Conservation (phyloP, 2,888 invertebrate species). For the Abrostola tripartita region DNA sequence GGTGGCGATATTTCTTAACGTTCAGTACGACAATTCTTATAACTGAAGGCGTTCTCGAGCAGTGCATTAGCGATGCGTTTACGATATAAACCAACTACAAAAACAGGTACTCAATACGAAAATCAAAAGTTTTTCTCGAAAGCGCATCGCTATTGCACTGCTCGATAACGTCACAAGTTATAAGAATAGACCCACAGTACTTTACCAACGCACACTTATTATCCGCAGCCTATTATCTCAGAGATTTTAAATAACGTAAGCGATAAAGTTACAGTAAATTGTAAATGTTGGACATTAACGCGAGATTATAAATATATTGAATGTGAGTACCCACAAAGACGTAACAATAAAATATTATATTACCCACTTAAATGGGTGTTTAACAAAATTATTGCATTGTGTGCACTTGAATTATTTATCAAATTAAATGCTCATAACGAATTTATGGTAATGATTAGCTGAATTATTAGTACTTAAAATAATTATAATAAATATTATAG, state of each 20-base stretch:
- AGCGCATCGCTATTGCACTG: too few species aligned
- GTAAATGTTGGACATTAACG: constrained; percentile 29
- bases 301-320: constrained; percentile 9
- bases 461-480: too few species aligned
- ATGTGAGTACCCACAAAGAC: constrained; percentile 23
- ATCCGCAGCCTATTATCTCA: constrained; percentile 16
- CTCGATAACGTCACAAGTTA: too few species aligned
- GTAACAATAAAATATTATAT: constrained; percentile 10
- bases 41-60: neutral
- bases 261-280: constrained; percentile 18
- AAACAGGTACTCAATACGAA: too few species aligned
- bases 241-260: constrained; percentile 18
- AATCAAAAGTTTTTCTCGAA: too few species aligned
- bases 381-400: too few species aligned
- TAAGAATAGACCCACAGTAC: neutral
- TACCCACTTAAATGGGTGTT: neutral
- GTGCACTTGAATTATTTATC: too few species aligned
- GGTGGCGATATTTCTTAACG: constrained; percentile 2
- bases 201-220: neutral
- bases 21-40: constrained; percentile 3
- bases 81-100: too few species aligned
- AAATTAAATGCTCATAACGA: too few species aligned
- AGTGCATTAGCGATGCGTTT: too few species aligned
- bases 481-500: too few species aligned
- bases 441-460: too few species aligned